phyloP scores from a whole-genome alignment of 2,888 invertebrate species.

The Zygogramma bicolorata region DNA sequence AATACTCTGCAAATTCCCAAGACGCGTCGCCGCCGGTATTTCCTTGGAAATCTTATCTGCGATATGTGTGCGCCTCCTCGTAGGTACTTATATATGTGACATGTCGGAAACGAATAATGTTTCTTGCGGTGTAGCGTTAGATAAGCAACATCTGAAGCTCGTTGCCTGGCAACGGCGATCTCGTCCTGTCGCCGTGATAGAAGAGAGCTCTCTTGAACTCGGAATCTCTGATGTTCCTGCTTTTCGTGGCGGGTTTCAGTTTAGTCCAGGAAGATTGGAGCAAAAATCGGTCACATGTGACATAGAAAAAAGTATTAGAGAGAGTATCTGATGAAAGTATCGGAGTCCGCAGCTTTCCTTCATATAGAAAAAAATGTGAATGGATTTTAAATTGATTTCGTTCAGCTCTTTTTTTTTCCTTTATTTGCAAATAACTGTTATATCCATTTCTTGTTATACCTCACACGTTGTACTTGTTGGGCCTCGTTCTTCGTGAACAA shows the following conservation, averaged over 20 bases:
- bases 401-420: no score
- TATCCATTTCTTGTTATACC: no score
- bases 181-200: constrained; percentile 47
- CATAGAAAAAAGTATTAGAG: no score
- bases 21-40: constrained; percentile 36
- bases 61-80: constrained; percentile 55
- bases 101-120: constrained; percentile 63
- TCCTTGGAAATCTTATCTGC: constrained; percentile 60
- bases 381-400: no score
- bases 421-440: no score
- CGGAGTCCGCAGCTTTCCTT: no score
- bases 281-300: no score
- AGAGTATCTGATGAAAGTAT: no score
- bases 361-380: no score
- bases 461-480: no score
- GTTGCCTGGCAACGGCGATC: constrained; percentile 57
- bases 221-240: constrained; percentile 59
- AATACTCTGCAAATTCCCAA: constrained; percentile 51
- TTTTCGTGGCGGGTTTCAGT: constrained; percentile 39
- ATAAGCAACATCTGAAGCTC: constrained; percentile 60
- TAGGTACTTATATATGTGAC: constrained; percentile 58
- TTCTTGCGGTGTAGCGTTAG: constrained; percentile 63
- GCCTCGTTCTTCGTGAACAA: no score
- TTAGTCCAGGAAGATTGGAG: neutral
- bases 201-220: constrained; percentile 27